Base-by-base conservation (phyloP, 2,113 vertebrate species). In the Rynchops niger region DNA sequence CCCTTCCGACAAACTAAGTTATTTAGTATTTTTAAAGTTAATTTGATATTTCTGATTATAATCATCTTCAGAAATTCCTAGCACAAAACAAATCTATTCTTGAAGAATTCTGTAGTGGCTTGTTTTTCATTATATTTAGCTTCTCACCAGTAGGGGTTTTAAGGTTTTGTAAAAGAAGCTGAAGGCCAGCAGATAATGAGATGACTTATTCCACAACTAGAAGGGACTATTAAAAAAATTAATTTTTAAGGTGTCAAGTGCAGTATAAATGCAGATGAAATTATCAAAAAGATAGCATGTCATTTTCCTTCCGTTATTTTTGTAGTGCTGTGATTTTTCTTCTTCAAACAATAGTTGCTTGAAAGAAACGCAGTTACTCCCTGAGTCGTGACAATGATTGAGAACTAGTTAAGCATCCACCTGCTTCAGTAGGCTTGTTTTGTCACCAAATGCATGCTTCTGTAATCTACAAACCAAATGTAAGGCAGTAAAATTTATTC, bases 401-500 rank as follows among this genome's bases (percentile, higher is more conserved):
- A 98, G 95, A 96, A 86, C 90, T 91, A 55, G 66, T 59, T 65
- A 53, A 66, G 63, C 61, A 82, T 96, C n/a, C 71, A 66, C 40
- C 84, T 97, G 95, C 90, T 91, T 80, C 50, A 93, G 47, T 40
- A 80, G 94, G 47, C 69, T 88, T 93, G 62, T 95, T 95, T 88
- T 97, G 91, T 96, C 96, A 96, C 92, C 85, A 91, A 94, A 95
- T 92, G 77, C 94, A 96, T 67, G 85, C 42, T 96, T 53, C 72
- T 94, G 63, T 97, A 96, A 95, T 97, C 95, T 97, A 94, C 93
- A 97, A 97, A 92, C 93, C 88, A 93, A 97, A 95, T 92, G 77
- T 32, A 93, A 88, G 92, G 92, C 94, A 94, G 95, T 96, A 81
- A 93, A 96, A 97, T 96, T 93, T 97, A 95, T 94, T 98, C 96